Evolutionary conservation across 37 sponge, comb jelly and placozoan genomes (phyloP).

Genomic region (Beroe forskalii): DNA sequence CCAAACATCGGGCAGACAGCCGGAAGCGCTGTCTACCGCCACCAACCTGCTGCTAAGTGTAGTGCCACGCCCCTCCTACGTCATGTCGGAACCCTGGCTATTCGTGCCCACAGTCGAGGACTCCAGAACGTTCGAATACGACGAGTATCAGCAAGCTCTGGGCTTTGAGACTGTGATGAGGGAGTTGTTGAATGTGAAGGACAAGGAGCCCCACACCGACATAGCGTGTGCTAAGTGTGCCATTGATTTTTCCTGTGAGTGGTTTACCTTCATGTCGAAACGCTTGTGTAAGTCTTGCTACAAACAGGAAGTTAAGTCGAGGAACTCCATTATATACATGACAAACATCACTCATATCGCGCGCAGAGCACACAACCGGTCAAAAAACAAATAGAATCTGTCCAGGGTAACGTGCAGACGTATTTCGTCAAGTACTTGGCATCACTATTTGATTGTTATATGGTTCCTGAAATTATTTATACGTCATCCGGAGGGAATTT

Average conservation of each 20-base stretch:
- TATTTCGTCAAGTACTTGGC: no score
- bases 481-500: no score
- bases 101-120: background rate
- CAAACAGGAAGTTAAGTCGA: constrained; percentile 12
- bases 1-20: background rate
- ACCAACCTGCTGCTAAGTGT: background rate
- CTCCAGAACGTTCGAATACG: background rate
- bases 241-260: constrained; percentile 42
- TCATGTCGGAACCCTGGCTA: constrained; percentile 32
- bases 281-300: constrained; percentile 28
- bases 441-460: no score
- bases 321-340: background rate
- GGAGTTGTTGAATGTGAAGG: background rate
- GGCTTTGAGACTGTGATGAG: constrained; percentile 31
- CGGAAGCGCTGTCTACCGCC: background rate
- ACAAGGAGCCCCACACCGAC: background rate
- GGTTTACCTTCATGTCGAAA: constrained; percentile 35
- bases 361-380: background rate
- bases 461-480: no score
- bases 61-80: constrained; percentile 3
- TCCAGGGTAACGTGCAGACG: no score
- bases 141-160: background rate
- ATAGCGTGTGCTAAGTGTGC: constrained; percentile 6
- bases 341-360: constrained; percentile 10
- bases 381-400: no score